Base-by-base conservation (phyloP, 2,888 invertebrate genomes). In the Mythimna loreyi region DNA sequence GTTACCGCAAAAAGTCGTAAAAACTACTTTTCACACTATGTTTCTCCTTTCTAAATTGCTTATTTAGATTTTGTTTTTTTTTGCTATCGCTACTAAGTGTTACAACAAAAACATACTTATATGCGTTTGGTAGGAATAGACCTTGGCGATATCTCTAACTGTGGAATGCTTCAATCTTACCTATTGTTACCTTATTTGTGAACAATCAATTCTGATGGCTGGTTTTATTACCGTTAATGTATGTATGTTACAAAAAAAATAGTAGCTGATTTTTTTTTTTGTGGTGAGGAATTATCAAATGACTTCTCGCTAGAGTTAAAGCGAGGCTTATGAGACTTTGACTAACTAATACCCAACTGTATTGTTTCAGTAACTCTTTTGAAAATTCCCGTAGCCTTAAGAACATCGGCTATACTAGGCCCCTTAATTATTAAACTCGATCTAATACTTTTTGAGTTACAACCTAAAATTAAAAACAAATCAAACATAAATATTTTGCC, bases 101-200 rank as follows among this genome's bases (percentile, higher is more conserved):
- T 78, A 78, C 71, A 80, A 67, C 63, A 78, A 81, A 81, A 81
- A 81, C 67, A 73, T 50, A 50, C 63, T n/a, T n/a, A n/a, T n/a
- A 81, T 71, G 69, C 57, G 67, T 57, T 63, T 57, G 67, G 50
- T 53, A 57, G 59, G 36, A 72, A 50, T 45, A 21, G 66, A 58
- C 81, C 82, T 79, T 79, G 76, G 49, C 58, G 21, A 63, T 73
- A 81, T 58, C 59, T 70, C 57, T 68, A 79, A 72, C 62, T 53
- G 13, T 61, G 67, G 79, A 82, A 82, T 82, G 82, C 60, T 66
- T 62, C 57, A 79, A 82, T 67, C 28, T 65, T 69, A 63, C 8
- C 63, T 66, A 82, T 83, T 83, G 80, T 80, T 67, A 25, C 61
- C 43, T 57, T 64, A 59, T 57, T 75, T 61, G 23, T 56, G 45